Conservation (phyloP, 1,140 invertebrate species). For the Archivesica marissinica region DNA sequence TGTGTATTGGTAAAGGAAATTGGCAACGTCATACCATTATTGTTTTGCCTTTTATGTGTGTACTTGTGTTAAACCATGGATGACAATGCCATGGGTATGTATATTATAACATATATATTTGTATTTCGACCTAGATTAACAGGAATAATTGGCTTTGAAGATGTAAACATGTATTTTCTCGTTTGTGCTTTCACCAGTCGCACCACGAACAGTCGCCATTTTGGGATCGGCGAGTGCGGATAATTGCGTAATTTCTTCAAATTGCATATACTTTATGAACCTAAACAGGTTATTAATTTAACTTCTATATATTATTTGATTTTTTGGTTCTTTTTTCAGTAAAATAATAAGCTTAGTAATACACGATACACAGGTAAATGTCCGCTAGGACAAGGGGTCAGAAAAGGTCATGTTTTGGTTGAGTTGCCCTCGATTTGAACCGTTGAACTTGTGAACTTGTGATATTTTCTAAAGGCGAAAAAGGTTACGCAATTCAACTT, state of each 20-base stretch:
- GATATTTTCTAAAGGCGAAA: neutral
- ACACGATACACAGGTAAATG: neutral
- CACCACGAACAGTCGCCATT: slow-evolving; percentile 16
- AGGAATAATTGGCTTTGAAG: neutral
- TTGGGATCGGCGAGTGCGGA: slow-evolving; percentile 36
- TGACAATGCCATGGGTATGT: slow-evolving; percentile 52
- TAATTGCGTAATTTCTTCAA: neutral
- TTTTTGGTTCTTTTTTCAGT: neutral
- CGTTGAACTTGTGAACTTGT: slow-evolving; percentile 56
- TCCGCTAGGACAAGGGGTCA: neutral
- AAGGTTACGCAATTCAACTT: neutral
- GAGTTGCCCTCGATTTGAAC: slow-evolving; percentile 49
- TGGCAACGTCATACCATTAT: slow-evolving; percentile 11
- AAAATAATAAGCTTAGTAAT: neutral
- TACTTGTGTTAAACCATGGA: slow-evolving; percentile 19
- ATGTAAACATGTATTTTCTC: neutral
- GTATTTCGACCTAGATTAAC: neutral
- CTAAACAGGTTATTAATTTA: neutral
- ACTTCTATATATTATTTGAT: neutral
- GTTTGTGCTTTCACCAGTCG: neutral
- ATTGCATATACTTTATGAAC: neutral
- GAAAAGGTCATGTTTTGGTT: slow-evolving; percentile 31
- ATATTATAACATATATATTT: neutral
- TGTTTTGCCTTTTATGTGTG: slow-evolving; percentile 8
- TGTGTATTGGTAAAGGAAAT: slow-evolving; percentile 32